Evolutionary conservation across 2,888 invertebrate genomes (phyloP).

Genomic region (Acanthacorydalis orientalis): DNA sequence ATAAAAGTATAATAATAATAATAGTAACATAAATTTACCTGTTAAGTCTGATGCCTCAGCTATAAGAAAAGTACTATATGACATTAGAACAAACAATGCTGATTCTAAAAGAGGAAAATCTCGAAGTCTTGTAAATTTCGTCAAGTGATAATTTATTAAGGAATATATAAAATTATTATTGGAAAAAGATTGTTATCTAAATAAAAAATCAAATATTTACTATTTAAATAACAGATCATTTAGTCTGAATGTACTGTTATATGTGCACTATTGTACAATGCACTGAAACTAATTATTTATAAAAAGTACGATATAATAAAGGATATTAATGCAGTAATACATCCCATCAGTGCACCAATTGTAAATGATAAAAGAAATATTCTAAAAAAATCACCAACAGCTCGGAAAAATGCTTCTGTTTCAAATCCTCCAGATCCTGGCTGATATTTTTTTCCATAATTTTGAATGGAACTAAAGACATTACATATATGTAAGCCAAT

Average conservation of each 20-base stretch:
- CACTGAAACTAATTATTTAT: constrained; percentile 10
- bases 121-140: constrained; percentile 84
- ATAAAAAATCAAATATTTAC: not conserved
- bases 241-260: no score
- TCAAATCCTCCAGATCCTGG: constrained; percentile 69
- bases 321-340: constrained; percentile 86
- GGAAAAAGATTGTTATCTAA: no score
- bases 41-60: constrained; percentile 94
- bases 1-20: not conserved
- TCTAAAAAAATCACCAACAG: constrained; percentile 79
- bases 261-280: no score
- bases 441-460: constrained; percentile 71
- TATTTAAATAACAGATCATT: no score
- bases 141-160: constrained; percentile 39
- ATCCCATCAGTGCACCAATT: constrained; percentile 86
- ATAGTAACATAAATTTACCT: constrained; percentile 38
- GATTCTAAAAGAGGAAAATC: constrained; percentile 94
- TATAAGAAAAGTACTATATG: constrained; percentile 91
- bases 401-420: constrained; percentile 69
- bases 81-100: constrained; percentile 93
- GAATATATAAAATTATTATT: constrained; percentile 8
- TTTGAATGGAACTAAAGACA: constrained; percentile 63
- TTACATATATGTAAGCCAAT: no score
- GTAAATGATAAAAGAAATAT: constrained; percentile 84
- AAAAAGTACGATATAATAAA: constrained; percentile 29